These are phyloP conservation scores for Parnassius glacialis DNA, from an alignment of 2,888 invertebrate genomes.

Conservation along the genomic window DNA sequence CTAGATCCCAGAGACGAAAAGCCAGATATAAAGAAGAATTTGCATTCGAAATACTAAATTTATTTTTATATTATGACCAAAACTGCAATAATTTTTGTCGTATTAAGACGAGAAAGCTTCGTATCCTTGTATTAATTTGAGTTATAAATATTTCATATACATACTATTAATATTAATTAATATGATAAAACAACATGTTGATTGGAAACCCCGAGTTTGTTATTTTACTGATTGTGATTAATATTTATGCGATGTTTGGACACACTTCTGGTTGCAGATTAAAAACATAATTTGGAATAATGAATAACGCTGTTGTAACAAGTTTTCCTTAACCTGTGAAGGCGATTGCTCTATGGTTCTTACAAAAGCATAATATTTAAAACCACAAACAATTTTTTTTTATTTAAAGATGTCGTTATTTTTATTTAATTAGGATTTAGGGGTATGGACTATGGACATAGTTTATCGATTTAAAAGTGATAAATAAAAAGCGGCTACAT, in stretches of 20 bases:
- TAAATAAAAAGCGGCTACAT: too few species aligned
- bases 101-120: neutral
- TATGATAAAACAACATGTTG: conserved; percentile 20
- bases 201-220: conserved; percentile 3
- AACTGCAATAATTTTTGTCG: too few species aligned
- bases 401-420: too few species aligned
- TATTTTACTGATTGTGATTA: neutral
- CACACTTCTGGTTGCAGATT: conserved; percentile 13
- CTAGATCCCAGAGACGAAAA: too few species aligned
- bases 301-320: conserved; percentile 5
- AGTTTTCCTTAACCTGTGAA: conserved; percentile 1
- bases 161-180: neutral
- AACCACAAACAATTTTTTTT: too few species aligned
- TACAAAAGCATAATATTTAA: too few species aligned
- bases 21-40: too few species aligned
- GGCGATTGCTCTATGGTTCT: neutral
- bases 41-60: too few species aligned
- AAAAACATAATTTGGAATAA: neutral
- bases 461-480: too few species aligned
- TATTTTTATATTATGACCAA: too few species aligned
- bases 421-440: too few species aligned
- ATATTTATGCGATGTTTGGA: conserved; percentile 15
- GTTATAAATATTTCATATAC: conserved; percentile 16
- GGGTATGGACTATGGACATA: too few species aligned
- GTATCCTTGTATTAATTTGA: neutral